Evolutionary conservation across 1,140 invertebrate species (phyloP), one percentile per base, ranked within the genome.

Genomic region (Aphelenchoides avenae): DNA sequence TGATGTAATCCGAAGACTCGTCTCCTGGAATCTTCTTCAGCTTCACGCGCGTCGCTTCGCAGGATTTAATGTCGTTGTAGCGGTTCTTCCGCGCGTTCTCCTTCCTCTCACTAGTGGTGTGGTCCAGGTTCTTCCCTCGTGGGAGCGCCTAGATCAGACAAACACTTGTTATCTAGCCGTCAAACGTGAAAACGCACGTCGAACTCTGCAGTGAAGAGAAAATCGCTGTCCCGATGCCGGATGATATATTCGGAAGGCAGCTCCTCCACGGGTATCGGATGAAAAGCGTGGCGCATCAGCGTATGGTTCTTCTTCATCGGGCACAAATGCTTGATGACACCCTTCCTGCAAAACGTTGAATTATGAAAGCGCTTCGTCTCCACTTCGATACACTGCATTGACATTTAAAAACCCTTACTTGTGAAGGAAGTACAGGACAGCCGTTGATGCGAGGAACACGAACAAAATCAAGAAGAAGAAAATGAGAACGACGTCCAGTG

Each of bases 1-100:
- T 75, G 20, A 75, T 73, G 55, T 75, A 75, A 59, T 75, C 72
- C 1, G 73, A 39, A 33, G 33, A 50, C 20, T 43, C 39, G 36
- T 73, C 61, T 11, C 56, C 52, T 22, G 59, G 29, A 30, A 71
- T 36, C 51, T 66, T 58, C 29, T 52, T 52, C 44, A 72, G 44
- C 37, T 63, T 72, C 3, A 75, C 75, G n/a, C 73, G 37, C 0
- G 71, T 75, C 22, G 57, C 57, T 43, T 75, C 73, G 47, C 47
- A 64, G 7, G 75, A 68, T 34, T 62, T 53, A 24, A 75, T 76
- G 40, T 75, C 75, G 18, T 76, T 75, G 53, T 75, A 75, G 6
- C 73, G 62, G 37, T 75, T 75, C 34, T 76, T 76, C 26, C 29
- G 27, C 9, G 39, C 49, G 51, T 75, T 75, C 49, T 75, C 73